Base-by-base conservation (phyloP, 2,113 vertebrate genomes). In the Laticauda colubrina region DNA sequence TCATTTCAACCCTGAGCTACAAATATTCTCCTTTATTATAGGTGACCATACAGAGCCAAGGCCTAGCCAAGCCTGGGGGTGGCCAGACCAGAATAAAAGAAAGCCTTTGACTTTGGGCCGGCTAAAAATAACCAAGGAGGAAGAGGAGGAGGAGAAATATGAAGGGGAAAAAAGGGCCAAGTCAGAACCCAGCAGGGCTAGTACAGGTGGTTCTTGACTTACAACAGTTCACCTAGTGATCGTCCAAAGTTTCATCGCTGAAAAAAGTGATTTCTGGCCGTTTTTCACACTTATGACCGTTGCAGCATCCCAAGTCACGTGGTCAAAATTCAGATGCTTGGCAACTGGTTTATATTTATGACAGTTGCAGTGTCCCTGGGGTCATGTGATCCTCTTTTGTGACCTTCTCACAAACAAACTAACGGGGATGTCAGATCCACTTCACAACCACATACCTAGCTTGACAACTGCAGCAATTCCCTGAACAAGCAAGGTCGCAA, bases 41-140 rank as follows among this genome's bases (percentile, higher is more conserved):
- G 61, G 12, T 95, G 95, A 95, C 97, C 90, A 96, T 97, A 98
- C 97, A 97, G 96, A 96, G 96, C 96, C 94, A 57, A 95, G 96
- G 95, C 95, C 96, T 93, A 53, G 89, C 14, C 87, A 92, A 95
- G 96, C 96, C 96, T 92, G 45, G 26, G 54, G 86, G 95, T 85
- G 55, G 87, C 92, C 64, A 2, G 87, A 53, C 24, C 48, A 21
- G 93, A 64, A 18, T 87, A 93, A 93, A 97, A 97, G 97, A 93
- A 97, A 97, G 97, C 96, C 96, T 97, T 97, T 98, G 96, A 96
- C 96, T 98, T 97, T 97, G 98, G 98, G 96, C 94, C 90, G 15
- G 93, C 98, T 98, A 98, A 98, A 98, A 98, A 99, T 98, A 98
- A 96, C 94, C 0, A 91, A 14, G 54, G 85, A 57, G 90, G 94